A percentile compares a stretch with the other conserved stretches of the same genome.
phyloP scores from a whole-genome alignment of 1,140 invertebrate species.

The Dendrolimus kikuchii region DNA sequence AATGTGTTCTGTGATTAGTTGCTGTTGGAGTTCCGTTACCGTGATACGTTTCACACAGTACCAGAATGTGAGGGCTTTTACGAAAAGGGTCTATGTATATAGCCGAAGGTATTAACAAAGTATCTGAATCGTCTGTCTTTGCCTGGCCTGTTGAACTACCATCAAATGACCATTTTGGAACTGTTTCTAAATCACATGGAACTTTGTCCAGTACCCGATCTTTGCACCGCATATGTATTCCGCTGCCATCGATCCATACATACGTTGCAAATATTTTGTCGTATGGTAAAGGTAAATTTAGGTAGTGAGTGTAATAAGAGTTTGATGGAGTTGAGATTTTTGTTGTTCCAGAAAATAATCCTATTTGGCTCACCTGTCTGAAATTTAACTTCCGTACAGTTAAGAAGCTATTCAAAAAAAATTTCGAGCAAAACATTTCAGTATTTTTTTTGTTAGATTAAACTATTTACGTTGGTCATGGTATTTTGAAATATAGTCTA shows the following conservation, averaged over 20 bases:
- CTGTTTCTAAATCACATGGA: conserved; percentile 78
- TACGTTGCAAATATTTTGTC: conserved; percentile 84
- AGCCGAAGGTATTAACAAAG: conserved; percentile 88
- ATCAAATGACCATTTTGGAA: conserved; percentile 97
- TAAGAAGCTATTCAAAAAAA: not conserved
- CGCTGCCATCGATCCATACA: conserved; percentile 93
- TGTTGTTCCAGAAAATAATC: conserved; percentile 25
- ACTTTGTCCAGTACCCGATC: conserved; percentile 81
- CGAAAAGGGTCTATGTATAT: conserved; percentile 96
- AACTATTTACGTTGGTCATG: no score
- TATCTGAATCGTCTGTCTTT: conserved; percentile 87
- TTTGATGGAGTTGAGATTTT: conserved; percentile 27
- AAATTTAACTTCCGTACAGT: no score
- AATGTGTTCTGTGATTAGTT: conserved; percentile 85
- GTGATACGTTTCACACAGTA: conserved; percentile 82
- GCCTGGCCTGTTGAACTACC: conserved; percentile 91
- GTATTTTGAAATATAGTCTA: no score
- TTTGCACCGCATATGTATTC: conserved; percentile 86
- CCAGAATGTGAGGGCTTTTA: conserved; percentile 88
- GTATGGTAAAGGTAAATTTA: conserved; percentile 78
- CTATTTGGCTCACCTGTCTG: conserved; percentile 18
- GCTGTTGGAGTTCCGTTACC: conserved; percentile 46
- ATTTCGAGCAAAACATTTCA: conserved; percentile 3
- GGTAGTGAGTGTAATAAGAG: conserved; percentile 76
- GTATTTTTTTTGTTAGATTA: no score